Conservation (phyloP, 2,888 invertebrate genomes). For the Pilophorus perplexus region DNA sequence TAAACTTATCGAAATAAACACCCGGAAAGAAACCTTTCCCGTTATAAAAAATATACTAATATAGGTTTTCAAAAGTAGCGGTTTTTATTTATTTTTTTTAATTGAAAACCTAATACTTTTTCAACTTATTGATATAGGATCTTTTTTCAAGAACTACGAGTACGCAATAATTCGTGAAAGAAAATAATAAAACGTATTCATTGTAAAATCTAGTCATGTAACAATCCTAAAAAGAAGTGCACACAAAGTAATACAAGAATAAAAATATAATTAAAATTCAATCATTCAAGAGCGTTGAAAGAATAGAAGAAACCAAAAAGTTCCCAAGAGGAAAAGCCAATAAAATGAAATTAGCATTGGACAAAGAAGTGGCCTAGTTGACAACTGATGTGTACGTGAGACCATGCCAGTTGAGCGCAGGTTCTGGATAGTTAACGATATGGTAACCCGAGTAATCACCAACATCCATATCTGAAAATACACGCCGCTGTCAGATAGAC, state of each 20-base stretch:
- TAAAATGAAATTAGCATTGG: conserved; percentile 39
- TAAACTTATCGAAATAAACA: too few species aligned
- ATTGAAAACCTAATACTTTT: too few species aligned
- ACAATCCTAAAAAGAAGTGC: conserved; percentile 16
- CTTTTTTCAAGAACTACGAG: too few species aligned
- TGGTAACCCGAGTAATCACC: conserved; percentile 41
- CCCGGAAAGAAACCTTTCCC: neutral
- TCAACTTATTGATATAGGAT: too few species aligned
- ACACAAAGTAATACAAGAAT: conserved; percentile 1
- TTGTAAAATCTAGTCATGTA: too few species aligned
- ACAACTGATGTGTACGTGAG: conserved; percentile 45
- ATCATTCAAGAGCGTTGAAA: neutral
- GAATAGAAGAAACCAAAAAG: conserved; percentile 2
- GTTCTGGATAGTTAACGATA: conserved; percentile 45
- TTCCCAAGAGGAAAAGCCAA: conserved; percentile 16
- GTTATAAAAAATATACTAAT: too few species aligned
- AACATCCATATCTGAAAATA: conserved; percentile 41
- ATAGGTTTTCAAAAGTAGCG: conserved; percentile 6
- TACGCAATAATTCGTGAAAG: conserved; percentile 10
- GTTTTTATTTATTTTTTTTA: too few species aligned
- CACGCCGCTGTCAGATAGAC: neutral
- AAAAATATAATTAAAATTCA: conserved; percentile 4
- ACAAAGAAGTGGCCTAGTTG: conserved; percentile 37
- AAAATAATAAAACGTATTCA: too few species aligned
- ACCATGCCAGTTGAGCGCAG: conserved; percentile 45